These are phyloP conservation scores for Bombus superbus DNA, from an alignment of 1,140 invertebrate species.

Conservation along the genomic window DNA sequence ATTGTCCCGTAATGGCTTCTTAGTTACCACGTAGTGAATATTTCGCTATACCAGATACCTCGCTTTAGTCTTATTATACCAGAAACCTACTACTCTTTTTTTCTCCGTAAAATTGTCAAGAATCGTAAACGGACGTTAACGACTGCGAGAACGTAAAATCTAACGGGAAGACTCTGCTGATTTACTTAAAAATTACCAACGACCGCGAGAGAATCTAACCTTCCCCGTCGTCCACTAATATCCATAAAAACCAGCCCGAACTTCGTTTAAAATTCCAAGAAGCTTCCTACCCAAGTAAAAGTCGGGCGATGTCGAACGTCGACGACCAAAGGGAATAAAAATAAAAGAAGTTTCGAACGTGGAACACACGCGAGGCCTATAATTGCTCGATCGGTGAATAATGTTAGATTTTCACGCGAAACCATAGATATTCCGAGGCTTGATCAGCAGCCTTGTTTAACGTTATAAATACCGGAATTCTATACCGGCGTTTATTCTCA, in stretches of 20 bases:
- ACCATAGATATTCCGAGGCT: too few relatives aligned
- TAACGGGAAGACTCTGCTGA: background rate
- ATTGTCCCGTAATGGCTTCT: too few relatives aligned
- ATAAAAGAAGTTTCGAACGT: background rate
- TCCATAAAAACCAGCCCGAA: background rate
- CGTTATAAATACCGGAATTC: background rate
- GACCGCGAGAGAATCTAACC: background rate
- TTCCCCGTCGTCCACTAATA: background rate
- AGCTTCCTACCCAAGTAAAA: background rate
- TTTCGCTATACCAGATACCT: background rate
- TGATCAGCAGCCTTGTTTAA: background rate
- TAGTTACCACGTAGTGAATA: background rate
- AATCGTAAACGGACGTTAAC: background rate
- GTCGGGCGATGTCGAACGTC: background rate
- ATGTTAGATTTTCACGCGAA: background rate
- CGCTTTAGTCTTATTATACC: too few relatives aligned
- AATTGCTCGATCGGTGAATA: constrained; percentile 4
- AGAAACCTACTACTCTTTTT: background rate
- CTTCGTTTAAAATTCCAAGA: background rate
- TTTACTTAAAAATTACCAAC: background rate
- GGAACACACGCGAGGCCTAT: background rate
- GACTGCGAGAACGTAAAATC: background rate
- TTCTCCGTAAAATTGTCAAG: background rate
- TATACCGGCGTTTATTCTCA: constrained; percentile 11
- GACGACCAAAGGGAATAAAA: background rate